Evolutionary conservation across 1,140 invertebrate species (phyloP), one percentile per base, ranked within the genome.

Genomic region (Mya arenaria): DNA sequence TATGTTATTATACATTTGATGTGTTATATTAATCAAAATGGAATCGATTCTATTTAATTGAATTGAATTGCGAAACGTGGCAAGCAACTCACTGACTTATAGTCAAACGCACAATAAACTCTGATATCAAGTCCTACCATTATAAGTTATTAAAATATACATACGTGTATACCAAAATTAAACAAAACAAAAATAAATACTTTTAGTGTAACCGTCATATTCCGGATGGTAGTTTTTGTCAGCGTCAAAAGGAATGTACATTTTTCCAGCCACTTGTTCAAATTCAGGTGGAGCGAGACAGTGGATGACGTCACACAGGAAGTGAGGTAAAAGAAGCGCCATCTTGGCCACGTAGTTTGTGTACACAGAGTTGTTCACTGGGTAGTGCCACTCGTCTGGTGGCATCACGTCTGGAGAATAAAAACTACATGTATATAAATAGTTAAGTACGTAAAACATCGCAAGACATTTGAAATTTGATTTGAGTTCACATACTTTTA

Each of bases 331-430:
- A 15, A 73, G 66, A 37, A 90, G 58, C 25, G 84, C 82, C 58
- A 91, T 86, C 10, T 86, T 86, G 17, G 93, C 93, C 1, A 92
- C 85, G 39, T 84, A 73, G 83, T 94, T 94, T 10, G 93, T 94
- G 80, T 92, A 93, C 0, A 86, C 91, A 30, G 92, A 93, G 81
- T 93, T 93, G 75, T 93, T 90, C 15, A 92, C 88, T 39, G 79
- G 84, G 41, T 84, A 83, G 66, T 93, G 90, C 58, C 88, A 91
- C 84, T 94, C 93, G 89, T 94, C 93, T 37, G 94, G 94, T 28
- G 92, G 92, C 92, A 93, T 93, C 6, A 94, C 93, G 63, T 84
- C 93, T 94, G 79, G 36, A 89, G 83, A 48, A 63, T n/a, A n/a
- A n/a, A n/a, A n/a, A n/a, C n/a, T n/a, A n/a, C n/a, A n/a, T n/a